These are phyloP conservation scores for Grammomys dolichurus DNA, from an alignment of 2,113 vertebrate species.

Conservation along the genomic window DNA sequence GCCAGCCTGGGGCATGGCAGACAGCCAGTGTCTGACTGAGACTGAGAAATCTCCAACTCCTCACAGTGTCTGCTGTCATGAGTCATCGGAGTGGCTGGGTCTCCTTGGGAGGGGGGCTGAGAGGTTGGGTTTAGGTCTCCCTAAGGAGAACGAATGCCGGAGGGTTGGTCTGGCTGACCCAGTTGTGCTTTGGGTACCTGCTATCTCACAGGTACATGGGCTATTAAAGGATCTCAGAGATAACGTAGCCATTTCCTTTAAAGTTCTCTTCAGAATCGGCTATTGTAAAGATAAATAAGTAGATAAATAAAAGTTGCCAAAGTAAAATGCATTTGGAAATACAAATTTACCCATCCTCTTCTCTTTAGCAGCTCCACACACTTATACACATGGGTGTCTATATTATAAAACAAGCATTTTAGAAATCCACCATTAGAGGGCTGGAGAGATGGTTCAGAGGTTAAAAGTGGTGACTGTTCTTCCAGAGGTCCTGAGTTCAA, in stretches of 20 bases:
- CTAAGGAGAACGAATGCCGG: conserved; percentile 20
- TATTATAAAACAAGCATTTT: not conserved
- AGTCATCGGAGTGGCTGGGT: conserved; percentile 70
- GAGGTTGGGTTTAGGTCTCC: conserved; percentile 67
- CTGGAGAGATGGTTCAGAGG: too few relatives aligned
- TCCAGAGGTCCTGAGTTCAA: too few relatives aligned
- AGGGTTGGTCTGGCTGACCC: conserved; percentile 56
- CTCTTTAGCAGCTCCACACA: not conserved
- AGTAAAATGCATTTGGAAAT: not conserved
- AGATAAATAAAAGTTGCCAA: not conserved
- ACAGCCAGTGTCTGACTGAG: conserved; percentile 62
- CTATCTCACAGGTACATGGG: fast-evolving
- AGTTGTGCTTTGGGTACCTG: not conserved
- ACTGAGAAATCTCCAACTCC: conserved; percentile 76
- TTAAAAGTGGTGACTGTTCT: too few relatives aligned
- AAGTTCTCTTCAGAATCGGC: conserved; percentile 13
- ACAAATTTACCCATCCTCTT: not conserved
- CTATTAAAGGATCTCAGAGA: not conserved
- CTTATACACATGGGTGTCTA: not conserved
- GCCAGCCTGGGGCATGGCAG: conserved; percentile 75
- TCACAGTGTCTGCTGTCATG: conserved; percentile 55
- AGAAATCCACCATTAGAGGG: not conserved
- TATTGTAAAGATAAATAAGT: not conserved
- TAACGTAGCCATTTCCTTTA: not conserved
- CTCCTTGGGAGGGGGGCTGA: conserved; percentile 68